These are phyloP conservation scores for Parelbella ahira DNA, from an alignment of 2,888 invertebrate species.

Conservation along the genomic window DNA sequence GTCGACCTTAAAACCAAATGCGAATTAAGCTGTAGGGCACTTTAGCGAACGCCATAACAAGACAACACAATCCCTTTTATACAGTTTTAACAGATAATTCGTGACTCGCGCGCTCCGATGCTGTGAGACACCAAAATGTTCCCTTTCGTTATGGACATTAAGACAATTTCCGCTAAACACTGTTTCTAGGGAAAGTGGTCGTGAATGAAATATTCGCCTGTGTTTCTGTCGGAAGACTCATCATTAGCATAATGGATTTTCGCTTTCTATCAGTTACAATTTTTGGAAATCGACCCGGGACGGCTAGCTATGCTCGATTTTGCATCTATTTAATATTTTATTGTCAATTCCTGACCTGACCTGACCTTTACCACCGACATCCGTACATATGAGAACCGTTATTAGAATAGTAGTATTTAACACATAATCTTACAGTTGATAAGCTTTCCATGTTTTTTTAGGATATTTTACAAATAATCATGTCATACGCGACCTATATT, in stretches of 20 bases:
- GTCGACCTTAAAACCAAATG: neutral
- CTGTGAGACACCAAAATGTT: constrained; percentile 4
- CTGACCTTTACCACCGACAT: too few species aligned
- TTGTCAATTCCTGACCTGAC: too few species aligned
- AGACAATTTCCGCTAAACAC: constrained; percentile 12
- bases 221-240: constrained; percentile 28
- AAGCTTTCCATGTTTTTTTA: too few species aligned
- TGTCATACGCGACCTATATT: too few species aligned
- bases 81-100: constrained; percentile 16
- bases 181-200: constrained; percentile 25
- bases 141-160: constrained; percentile 8
- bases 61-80: constrained; percentile 19
- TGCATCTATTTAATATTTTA: too few species aligned
- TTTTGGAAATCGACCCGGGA: constrained; percentile 24
- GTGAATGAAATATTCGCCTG: constrained; percentile 25
- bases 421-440: too few species aligned
- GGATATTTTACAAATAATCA: too few species aligned
- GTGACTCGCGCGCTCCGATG: constrained; percentile 9
- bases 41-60: constrained; percentile 15
- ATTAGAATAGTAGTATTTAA: too few species aligned
- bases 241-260: constrained; percentile 28
- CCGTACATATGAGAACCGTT: too few species aligned
- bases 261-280: constrained; percentile 28
- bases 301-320: constrained; percentile 5
- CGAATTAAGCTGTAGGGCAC: constrained; percentile 14